Base-by-base conservation (phyloP, 2,113 vertebrate genomes). In the Onychostruthus taczanowskii region DNA sequence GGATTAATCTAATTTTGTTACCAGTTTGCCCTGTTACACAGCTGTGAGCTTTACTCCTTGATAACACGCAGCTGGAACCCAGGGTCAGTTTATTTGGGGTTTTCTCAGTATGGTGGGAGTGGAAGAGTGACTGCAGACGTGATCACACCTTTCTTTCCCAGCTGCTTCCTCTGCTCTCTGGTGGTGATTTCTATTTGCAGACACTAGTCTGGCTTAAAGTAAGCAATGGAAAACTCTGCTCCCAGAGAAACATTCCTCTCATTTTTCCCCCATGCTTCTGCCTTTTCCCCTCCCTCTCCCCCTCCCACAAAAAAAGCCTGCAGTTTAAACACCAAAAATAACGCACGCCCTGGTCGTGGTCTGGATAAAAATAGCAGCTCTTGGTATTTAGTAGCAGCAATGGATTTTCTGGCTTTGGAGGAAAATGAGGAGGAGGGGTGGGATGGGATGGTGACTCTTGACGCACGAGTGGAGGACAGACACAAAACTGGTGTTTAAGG, bases 301-400 rank as follows among this genome's bases (percentile, higher is more conserved):
- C 84, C 55, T 89, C 87, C 93, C 62, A 84, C 47, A 58, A 87
- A 94, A 95, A 94, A 83, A 92, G 58, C 44, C 68, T 90, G 89
- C 67, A 66, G 89, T 88, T 94, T 79, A 91, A 96, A 90, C 83
- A 95, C 97, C 92, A 97, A 96, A 96, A 97, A 97, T 93, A 97
- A 96, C 84, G 4, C 61, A 58, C 6, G 37, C 35, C 59, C 76
- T 78, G 78, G 93, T 95, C n/a, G 18, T 86, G 80, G 86, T 72
- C 78, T 73, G 66, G 91, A 94, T 98, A 98, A 98, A 98, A 98
- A 98, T 98, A 98, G 97, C 94, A 95, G 76, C 93, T 81, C 94
- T 96, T 87, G 95, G 96, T 97, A 96, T 97, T 98, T 96, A 94
- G 77, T 78, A 84, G 84, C 78, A 96, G 79, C 46, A 83, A 85